Percentiles rank a stretch among this genome's conserved stretches.
These are phyloP conservation scores for Sebastes nivosus DNA, from an alignment of 2,797 vertebrate species.

Conservation along the genomic window DNA sequence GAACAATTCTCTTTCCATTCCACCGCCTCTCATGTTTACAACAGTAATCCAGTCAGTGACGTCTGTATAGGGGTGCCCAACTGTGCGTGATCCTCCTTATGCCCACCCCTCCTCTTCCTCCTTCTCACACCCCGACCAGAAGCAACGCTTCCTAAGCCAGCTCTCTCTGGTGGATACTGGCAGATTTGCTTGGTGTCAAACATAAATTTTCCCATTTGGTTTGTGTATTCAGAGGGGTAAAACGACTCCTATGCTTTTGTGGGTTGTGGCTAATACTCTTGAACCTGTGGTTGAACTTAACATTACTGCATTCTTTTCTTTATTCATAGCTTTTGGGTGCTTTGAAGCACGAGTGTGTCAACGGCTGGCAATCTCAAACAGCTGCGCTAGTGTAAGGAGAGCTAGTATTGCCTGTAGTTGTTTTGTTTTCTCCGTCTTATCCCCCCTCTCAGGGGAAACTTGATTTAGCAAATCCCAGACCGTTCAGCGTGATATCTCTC, in stretches of 20 bases:
- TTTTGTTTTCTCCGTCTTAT: slow-evolving; percentile 61
- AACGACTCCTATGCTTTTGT: slow-evolving; percentile 13
- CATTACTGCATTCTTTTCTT: neutral
- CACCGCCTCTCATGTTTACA: slow-evolving; percentile 50
- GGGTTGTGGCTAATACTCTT: slow-evolving; percentile 13
- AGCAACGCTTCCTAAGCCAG: slow-evolving; percentile 14
- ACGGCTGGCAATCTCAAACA: slow-evolving; percentile 39
- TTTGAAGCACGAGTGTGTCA: slow-evolving; percentile 2
- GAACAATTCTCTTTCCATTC: slow-evolving; percentile 43
- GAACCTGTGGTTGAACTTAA: slow-evolving; percentile 35
- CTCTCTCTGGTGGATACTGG: slow-evolving; percentile 45
- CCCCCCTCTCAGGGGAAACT: slow-evolving; percentile 44
- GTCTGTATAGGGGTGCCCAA: slow-evolving; percentile 41
- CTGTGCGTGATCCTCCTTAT: slow-evolving; percentile 53
- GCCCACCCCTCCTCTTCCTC: neutral
- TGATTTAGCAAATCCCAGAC: slow-evolving; percentile 60
- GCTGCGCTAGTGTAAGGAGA: slow-evolving; percentile 43
- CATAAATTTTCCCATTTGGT: slow-evolving; percentile 30
- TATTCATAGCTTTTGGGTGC: slow-evolving; percentile 17
- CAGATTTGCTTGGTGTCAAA: slow-evolving; percentile 29
- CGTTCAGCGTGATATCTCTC: slow-evolving; percentile 50
- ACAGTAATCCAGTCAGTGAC: slow-evolving; percentile 59
- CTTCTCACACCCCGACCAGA: slow-evolving; percentile 13
- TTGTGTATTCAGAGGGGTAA: slow-evolving; percentile 36
- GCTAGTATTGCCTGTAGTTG: slow-evolving; percentile 59